Conservation (phyloP, 2,113 vertebrate species). For the Corythornis vintsioides region DNA sequence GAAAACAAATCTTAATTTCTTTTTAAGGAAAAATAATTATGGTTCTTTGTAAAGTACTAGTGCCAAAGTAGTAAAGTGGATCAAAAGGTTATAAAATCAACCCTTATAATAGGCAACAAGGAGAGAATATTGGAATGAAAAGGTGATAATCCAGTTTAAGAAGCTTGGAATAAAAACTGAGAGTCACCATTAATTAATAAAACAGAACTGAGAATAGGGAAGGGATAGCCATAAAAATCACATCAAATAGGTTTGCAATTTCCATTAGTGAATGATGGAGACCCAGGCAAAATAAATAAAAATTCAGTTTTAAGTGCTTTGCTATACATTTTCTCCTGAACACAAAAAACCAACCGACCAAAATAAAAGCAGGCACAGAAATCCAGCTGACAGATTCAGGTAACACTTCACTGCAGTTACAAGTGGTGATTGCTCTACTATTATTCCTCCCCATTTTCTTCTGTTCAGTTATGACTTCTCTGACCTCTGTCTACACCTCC, state of each 20-base stretch:
- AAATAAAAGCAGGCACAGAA: neutral
- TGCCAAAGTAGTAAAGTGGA: slow-evolving; percentile 17
- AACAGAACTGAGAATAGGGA: neutral
- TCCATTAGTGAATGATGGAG: slow-evolving; percentile 53
- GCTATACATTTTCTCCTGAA: slow-evolving; percentile 61
- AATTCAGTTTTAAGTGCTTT: slow-evolving; percentile 62
- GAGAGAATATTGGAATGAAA: slow-evolving; percentile 32
- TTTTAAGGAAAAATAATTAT: slow-evolving; percentile 26
- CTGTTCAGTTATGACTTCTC: slow-evolving; percentile 43
- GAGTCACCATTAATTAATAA: slow-evolving; percentile 2
- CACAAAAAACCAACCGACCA: neutral
- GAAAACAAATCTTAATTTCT: neutral
- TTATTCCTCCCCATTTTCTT: slow-evolving; percentile 57
- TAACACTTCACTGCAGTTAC: slow-evolving; percentile 60
- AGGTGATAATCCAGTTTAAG: slow-evolving; percentile 61
- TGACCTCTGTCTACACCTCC: slow-evolving; percentile 78
- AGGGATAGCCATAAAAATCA: neutral
- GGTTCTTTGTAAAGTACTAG: neutral
- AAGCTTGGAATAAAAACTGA: slow-evolving; percentile 12
- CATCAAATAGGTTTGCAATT: slow-evolving; percentile 55
- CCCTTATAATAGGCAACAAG: neutral
- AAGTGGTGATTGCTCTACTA: slow-evolving; percentile 57
- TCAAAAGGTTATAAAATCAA: slow-evolving; percentile 51
- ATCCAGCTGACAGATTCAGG: slow-evolving; percentile 76
- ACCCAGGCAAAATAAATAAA: slow-evolving; percentile 46